These are phyloP conservation scores for Lophius americanus DNA, from an alignment of 2,797 vertebrate genomes.

Conservation along the genomic window DNA sequence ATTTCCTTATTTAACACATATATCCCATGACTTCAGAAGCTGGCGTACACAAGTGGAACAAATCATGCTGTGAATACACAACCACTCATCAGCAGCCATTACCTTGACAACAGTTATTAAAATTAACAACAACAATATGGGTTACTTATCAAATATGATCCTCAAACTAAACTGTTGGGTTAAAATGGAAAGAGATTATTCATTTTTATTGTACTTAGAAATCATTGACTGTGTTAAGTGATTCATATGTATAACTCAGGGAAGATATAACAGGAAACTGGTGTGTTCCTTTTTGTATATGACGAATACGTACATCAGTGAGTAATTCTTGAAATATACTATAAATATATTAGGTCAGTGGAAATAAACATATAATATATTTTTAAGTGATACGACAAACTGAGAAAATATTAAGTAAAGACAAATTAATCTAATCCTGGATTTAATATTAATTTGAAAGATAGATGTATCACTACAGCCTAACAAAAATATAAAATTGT, in stretches of 20 bases:
- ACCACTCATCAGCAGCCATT: conserved; percentile 58
- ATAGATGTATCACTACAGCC: not conserved
- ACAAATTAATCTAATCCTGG: not conserved
- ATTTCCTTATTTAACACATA: conserved; percentile 30
- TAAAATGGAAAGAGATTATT: conserved; percentile 33
- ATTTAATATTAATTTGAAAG: not conserved
- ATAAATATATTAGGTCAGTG: not conserved
- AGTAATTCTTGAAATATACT: not conserved
- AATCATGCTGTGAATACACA: conserved; percentile 57
- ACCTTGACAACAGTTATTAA: conserved; percentile 51
- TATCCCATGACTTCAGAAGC: conserved; percentile 25
- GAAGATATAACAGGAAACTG: not conserved
- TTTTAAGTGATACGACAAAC: no score
- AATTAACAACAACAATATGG: conserved; percentile 25
- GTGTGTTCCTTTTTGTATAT: not conserved
- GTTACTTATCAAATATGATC: conserved; percentile 8
- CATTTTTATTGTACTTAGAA: conserved; percentile 9
- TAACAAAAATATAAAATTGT: not conserved
- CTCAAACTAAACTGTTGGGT: conserved; percentile 26
- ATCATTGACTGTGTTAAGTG: conserved; percentile 26
- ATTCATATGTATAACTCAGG: not conserved
- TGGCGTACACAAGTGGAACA: conserved; percentile 62
- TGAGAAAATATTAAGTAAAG: not conserved
- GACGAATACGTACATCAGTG: not conserved
- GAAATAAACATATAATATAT: not conserved